These are phyloP conservation scores for Pituophis catenifer DNA, from an alignment of 2,113 vertebrate species.

Conservation along the genomic window DNA sequence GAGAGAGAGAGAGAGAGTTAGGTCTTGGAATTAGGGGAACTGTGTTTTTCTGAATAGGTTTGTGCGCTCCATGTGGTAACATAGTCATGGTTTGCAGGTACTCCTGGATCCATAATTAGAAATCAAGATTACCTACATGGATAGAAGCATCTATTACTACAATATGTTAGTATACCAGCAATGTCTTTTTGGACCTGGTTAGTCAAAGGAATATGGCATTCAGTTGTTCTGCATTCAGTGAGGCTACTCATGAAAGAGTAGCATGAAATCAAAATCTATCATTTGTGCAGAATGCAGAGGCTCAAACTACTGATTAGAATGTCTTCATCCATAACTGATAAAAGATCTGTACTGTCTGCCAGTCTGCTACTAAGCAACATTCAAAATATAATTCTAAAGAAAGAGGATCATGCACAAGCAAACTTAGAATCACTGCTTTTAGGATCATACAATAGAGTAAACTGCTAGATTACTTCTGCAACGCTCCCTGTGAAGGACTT, in stretches of 20 bases:
- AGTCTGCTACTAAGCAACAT: not conserved
- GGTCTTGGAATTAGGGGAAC: not conserved
- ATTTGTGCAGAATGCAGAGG: not conserved
- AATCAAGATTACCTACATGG: not conserved
- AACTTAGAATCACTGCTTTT: not conserved
- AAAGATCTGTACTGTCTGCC: not conserved
- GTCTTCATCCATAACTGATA: not conserved
- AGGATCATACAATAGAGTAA: not conserved
- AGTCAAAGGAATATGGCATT: not conserved
- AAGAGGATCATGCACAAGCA: not conserved
- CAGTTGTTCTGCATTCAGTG: not conserved
- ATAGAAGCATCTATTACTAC: not conserved
- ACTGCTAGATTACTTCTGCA: not conserved
- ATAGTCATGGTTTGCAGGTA: not conserved
- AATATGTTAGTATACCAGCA: not conserved
- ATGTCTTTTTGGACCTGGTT: not conserved
- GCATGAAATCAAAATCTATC: not conserved
- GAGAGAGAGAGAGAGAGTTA: not conserved
- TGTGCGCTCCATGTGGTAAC: not conserved
- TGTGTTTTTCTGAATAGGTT: not conserved
- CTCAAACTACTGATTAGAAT: not conserved
- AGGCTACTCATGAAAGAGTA: not conserved
- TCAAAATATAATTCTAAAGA: not conserved
- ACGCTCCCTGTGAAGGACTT: too few relatives aligned
- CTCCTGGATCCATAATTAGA: not conserved